Conservation (phyloP, 2,888 invertebrate genomes). For the Endotricha flammealis region DNA sequence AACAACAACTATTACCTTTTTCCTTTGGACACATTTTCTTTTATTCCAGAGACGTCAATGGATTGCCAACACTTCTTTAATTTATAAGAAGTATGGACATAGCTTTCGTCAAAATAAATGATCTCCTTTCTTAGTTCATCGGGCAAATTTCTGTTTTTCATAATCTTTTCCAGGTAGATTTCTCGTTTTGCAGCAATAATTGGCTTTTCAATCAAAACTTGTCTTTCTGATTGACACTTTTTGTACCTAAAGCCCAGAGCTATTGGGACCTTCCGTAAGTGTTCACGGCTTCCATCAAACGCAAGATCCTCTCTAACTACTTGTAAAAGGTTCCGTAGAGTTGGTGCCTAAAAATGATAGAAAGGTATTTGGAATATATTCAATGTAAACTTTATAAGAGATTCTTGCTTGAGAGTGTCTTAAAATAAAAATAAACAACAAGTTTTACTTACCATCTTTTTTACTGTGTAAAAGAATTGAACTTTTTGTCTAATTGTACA, state of each 20-base stretch:
- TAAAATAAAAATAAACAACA: too few species aligned
- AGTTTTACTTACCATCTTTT: too few species aligned
- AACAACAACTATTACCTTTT: not conserved
- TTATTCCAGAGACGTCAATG: not conserved
- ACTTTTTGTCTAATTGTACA: too few species aligned
- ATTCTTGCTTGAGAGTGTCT: too few species aligned
- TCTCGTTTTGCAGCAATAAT: conserved; percentile 4
- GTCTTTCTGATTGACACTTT: conserved; percentile 2
- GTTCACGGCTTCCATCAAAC: conserved; percentile 13
- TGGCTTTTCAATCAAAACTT: conserved; percentile 3
- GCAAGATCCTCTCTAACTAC: conserved; percentile 13
- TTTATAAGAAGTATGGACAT: not conserved
- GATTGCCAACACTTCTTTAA: conserved; percentile 1
- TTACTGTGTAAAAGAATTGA: too few species aligned
- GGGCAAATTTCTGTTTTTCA: conserved; percentile 7
- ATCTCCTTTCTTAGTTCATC: not conserved
- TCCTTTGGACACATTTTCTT: not conserved
- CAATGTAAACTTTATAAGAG: too few species aligned
- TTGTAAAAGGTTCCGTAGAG: conserved; percentile 11
- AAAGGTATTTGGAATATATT: not conserved
- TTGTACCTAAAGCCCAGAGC: conserved; percentile 1
- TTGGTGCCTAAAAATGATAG: conserved; percentile 9
- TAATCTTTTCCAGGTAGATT: conserved; percentile 6
- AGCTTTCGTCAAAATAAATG: not conserved
- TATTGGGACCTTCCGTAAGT: too few species aligned